Evolutionary conservation across 2,888 invertebrate genomes (phyloP), one percentile per base, ranked within the genome.

Genomic region (Apantesis nais): DNA sequence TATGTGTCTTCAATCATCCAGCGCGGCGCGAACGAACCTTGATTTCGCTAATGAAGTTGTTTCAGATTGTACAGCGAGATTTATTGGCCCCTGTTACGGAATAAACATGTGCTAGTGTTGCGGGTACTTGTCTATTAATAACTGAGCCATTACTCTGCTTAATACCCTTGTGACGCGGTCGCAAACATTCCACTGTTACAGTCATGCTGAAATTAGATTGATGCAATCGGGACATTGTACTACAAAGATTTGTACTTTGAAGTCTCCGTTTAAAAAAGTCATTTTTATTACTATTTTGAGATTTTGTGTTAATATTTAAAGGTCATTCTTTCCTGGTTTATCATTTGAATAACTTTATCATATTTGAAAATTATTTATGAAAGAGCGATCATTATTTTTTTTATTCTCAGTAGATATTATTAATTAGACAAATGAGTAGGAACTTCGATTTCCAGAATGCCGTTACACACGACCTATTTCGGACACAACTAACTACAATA

Each of bases 21-120:
- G 74, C 79, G 76, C 75, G 79, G 83, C 78, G 84, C 81, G 84
- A 85, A 84, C 79, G 83, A 76, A 83, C 86, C 84, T 85, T 88
- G 89, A 88, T 89, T 88, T 86, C 83, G 84, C 90, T 93, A 92
- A 93, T 93, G 90, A 93, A 93, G 91, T 90, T 91, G 91, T 92
- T 89, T 88, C 88, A 87, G 86, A 89, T 87, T 91, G 89, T 90
- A 87, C 88, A 82, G 77, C 75, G 83, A 89, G 90, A 92, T 92
- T 93, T 92, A 92, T 92, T 88, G 85, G 85, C 82, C 81, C 84
- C 83, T 86, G 88, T 89, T 88, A 88, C 85, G 89, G 88, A 86
- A 88, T 88, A 88, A 89, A 90, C 92, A 92, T 89, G 89, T 92
- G 92, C 89, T 89, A 84, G 85, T 84, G 85, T 88, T 86, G 84